Conservation (phyloP, 2,888 invertebrate species). For the Chloromyia formosa region DNA sequence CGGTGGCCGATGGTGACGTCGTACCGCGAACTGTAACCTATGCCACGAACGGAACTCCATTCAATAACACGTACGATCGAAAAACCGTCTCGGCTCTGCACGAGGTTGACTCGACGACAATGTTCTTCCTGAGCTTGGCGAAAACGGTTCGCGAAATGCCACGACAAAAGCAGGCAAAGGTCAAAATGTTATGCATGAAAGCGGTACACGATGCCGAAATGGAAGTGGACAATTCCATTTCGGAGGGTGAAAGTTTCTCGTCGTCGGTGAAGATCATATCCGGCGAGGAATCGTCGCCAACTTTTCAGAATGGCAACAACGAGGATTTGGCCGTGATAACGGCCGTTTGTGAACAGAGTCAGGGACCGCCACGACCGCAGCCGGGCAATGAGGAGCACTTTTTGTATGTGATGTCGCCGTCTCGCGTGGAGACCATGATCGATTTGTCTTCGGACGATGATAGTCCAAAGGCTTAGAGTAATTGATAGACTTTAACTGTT, state of each 20-base stretch:
- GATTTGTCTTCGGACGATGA: conserved; percentile 62
- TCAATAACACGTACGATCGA: conserved; percentile 24
- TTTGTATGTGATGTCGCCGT: conserved; percentile 63
- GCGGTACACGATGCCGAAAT: conserved; percentile 63
- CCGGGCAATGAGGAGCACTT: conserved; percentile 60
- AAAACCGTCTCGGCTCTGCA: conserved; percentile 20
- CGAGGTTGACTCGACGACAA: conserved; percentile 61
- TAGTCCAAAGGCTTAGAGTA: conserved; percentile 13
- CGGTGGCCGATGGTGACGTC: neutral
- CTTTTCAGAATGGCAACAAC: neutral
- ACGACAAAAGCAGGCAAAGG: conserved; percentile 60
- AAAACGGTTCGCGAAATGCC: conserved; percentile 62
- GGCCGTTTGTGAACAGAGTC: neutral
- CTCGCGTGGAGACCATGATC: conserved; percentile 62
- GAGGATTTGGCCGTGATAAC: neutral
- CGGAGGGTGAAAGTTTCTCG: conserved; percentile 29
- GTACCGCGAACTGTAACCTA: neutral
- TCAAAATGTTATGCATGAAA: conserved; percentile 64
- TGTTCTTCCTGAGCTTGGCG: conserved; percentile 61
- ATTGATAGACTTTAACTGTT: too few species aligned
- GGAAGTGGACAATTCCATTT: conserved; percentile 57
- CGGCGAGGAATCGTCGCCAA: neutral
- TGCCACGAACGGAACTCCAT: conserved; percentile 11
- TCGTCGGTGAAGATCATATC: conserved; percentile 4
- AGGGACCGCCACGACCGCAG: neutral